Base-by-base conservation (phyloP, 2,113 vertebrate species). In the Alethe castanea region DNA sequence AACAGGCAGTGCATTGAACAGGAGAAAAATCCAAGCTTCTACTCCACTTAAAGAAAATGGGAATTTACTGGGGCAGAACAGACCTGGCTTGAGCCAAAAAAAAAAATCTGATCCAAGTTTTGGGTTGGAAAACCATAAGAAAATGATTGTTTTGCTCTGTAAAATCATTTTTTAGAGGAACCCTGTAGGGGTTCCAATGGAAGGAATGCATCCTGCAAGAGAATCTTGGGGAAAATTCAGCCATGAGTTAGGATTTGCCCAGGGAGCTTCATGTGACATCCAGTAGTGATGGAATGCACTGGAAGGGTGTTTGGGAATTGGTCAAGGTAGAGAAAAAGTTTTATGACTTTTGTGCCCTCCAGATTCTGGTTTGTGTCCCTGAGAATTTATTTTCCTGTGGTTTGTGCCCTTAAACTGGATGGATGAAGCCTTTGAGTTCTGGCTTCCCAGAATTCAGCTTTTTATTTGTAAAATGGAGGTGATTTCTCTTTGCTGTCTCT, bases 1-100 rank as follows among this genome's bases (percentile, higher is more conserved):
- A 96, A 79, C 89, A 95, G 88, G 45, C 78, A 61, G 87, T 76
- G 94, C 85, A 56, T 84, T 86, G 86, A 80, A 44, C 48, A 50
- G 74, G 77, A 83, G 33, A 38, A 77, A 92, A 93, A 77, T 54
- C 95, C 87, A 65, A 67, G 73, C 77, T 84, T 70, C 62, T 70
- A 2, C 67, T 87, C 48, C 92, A 23, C 60, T 95, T 78, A 61
- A 89, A 85, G 91, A 65, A 93, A 92, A 91, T 81, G 66, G 73
- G 84, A 82, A 88, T 88, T 81, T 85, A 65, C 45, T 81, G 90
- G 56, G 64, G 67, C 56, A 52, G 90, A 93, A 81, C 1, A 0
- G 11, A 22, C 17, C 36, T 76, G 70, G 57, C 59, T 64, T 54
- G 4, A 91, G 50, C 50, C 54, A 76, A 40, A 87, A 36, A 66